Evolutionary conservation across 1,140 invertebrate species (phyloP), one percentile per base, ranked within the genome.

Genomic region (Drosophila willistoni): DNA sequence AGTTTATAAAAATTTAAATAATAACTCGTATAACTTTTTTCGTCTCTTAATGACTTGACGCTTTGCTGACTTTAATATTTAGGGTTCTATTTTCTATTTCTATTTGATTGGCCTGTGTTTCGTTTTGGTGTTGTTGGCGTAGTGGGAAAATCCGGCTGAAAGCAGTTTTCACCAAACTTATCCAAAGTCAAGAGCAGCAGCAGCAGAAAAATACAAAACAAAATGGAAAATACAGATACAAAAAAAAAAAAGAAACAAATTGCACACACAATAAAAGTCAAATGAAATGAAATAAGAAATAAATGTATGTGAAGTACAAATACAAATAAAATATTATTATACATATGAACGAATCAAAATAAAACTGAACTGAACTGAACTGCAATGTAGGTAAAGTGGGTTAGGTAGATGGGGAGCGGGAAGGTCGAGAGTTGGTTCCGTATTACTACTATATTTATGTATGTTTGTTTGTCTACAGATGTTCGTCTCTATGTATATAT

Each of bases 151-250:
- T 87, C 84, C 73, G 80, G 84, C 84, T 87, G 71, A 87, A 87
- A 87, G 84, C 84, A 87, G 84, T 87, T 87, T 89, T 84, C 64
- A 87, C 84, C 84, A 89, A 87, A 84, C 84, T 87, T 89, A 87
- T 87, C 84, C 84, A 87, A 89, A 87, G 84, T 87, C 80, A 83
- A 87, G 84, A 89, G 79, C 83, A 87, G 12, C 34, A 57, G 71
- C 34, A 57, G 25, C 29, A 29, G 71, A 60, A 67, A 61, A 60
- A 44, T 67, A 66, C 65, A 67, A 70, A 3, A 29, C 29, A 29
- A 74, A 65, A 57, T 51, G n/a, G 14, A 55, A 36, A 12, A 39
- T 13, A 66, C 70, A 71, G 61, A 80, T 67, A 78, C 68, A 55
- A 51, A 69, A 29, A 44, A 19, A 64, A n/a, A 39, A 59, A 3